Percentiles rank a stretch among this genome's conserved stretches.
phyloP scores from a whole-genome alignment of 2,113 vertebrate species.

The Phrynocephalus versicolor region DNA sequence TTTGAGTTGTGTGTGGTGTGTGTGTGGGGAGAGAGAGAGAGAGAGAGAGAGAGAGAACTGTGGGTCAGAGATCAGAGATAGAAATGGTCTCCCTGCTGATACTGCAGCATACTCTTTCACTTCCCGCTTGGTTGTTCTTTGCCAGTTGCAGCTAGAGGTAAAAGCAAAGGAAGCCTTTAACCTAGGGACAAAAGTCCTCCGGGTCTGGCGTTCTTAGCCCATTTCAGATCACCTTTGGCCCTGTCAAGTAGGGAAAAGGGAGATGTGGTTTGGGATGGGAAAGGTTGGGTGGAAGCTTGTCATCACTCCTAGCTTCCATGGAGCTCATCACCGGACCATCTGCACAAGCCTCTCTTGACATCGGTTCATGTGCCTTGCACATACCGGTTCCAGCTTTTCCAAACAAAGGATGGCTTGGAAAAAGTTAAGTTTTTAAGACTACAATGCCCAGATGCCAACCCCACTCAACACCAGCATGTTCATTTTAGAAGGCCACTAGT shows the following conservation, averaged over 20 bases:
- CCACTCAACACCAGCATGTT: too few relatives aligned
- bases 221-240: not conserved
- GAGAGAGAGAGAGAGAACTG: not conserved
- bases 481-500: not conserved
- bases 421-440: not conserved
- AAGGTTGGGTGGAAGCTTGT: not conserved
- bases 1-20: not conserved
- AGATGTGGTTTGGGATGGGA: not conserved
- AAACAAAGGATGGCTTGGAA: not conserved
- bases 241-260: too few relatives aligned
- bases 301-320: not conserved
- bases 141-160: not conserved
- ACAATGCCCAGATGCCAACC: not conserved
- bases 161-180: not conserved
- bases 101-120: not conserved
- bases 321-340: not conserved
- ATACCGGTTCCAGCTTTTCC: not conserved
- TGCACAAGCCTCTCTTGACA: not conserved
- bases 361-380: not conserved
- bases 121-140: not conserved
- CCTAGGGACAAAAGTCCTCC: not conserved
- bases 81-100: constrained; percentile 5
- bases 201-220: not conserved
- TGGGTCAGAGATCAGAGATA: not conserved
- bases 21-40: not conserved